Base-by-base conservation (phyloP, 2,113 vertebrate genomes). In the Leptosomus discolor region DNA sequence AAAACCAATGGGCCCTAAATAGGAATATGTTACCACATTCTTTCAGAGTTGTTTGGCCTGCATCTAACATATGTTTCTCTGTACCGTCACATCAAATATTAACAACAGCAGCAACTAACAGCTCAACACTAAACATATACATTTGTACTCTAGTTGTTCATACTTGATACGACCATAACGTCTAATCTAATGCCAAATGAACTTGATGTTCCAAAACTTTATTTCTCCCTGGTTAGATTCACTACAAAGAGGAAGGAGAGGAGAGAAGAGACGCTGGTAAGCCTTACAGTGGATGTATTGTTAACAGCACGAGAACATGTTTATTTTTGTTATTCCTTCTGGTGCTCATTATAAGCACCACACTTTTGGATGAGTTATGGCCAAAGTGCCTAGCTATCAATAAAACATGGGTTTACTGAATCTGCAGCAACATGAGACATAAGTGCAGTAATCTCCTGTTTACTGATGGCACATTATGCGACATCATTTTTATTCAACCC, bases 401-500 rank as follows among this genome's bases (percentile, higher is more conserved):
- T 85, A 90, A 92, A 95, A 84, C 69, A 95, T 78, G 70, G 73
- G 73, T 88, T 97, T 78, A 63, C 76, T 90, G 58, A 91, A 68
- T 95, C 64, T 64, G 37, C 48, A 94, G 65, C 74, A 92, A 41
- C 79, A 73, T 71, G 87, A 96, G 85, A 83, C 63, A 34, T n/a
- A 91, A 91, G 58, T 34, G 86, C 67, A 89, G 58, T 68, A 93
- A 65, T 92, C 46, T 94, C 74, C 85, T 96, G 76, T 91, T 96
- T 97, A 98, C 90, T 91, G 84, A 95, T 95, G 90, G 67, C n/a
- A 84, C 46, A 32, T 92, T 95, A 93, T 74, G 68, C 19, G 75
- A 95, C 88, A 92, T 97, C 95, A 97, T 95, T 97, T 98, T 96
- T 97, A 95, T 92, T 96, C 93, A 94, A 89, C 85, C 63, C 87